Evolutionary conservation across 2,113 vertebrate species (phyloP), one percentile per base, ranked within the genome.

Genomic region (Craseonycteris thonglongyai): DNA sequence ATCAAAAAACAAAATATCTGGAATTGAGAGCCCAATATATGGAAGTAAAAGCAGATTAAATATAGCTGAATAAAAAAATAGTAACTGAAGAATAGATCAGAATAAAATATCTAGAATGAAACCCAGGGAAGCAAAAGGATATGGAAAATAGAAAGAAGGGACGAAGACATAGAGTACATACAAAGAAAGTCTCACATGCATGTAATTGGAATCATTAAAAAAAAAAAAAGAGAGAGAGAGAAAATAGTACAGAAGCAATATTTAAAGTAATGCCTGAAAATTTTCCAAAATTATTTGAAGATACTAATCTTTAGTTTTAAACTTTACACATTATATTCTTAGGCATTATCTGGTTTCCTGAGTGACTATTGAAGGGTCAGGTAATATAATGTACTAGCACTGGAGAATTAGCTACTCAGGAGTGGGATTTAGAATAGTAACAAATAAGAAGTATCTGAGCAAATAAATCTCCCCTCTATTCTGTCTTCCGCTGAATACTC

Each of bases 91-190:
- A n/a, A 66, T 59, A 84, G 19, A 15, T 3, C 51, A 91, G 51
- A 75, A n/a, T 85, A 47, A 94, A 91, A 85, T 79, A 85, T 84
- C 38, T 80, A 86, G 33, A 81, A 75, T 71, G 19, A 85, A 83
- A 76, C 7, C 16, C n/a, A 89, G 18, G 63, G 22, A 94, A 85
- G 24, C 33, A 58, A 86, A 71, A 51, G 2, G 76, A 54, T 59
- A n/a, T 61, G 30, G 47, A 82, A 78, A 71, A 38, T 42, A 66
- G 7, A 69, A 68, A 49, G 89, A 26, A 59, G 7, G 22, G 56
- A 21, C 12, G 26, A 63, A 59, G n/a, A 58, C 9, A 26, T 35
- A 80, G 19, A 35, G 13, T n/a, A 74, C 1, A 49, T 1, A 81
- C 21, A n/a, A 40, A 78, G 15, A 68, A 40, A 45, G 13, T 63